Conservation (phyloP, 2,888 invertebrate species). For the Epinotia bilunana region DNA sequence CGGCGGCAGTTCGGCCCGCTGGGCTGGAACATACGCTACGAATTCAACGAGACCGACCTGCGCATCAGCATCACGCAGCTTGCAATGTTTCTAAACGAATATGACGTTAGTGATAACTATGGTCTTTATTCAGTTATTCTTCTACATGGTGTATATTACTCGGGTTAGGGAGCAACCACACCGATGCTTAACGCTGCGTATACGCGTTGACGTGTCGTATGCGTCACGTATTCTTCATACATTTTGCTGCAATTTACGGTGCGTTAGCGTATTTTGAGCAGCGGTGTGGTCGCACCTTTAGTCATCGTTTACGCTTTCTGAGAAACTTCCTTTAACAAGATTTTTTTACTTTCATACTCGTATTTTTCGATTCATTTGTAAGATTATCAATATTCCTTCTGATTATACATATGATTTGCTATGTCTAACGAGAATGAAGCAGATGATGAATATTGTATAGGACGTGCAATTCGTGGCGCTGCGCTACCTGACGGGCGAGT, state of each 20-base stretch:
- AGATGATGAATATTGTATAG: constrained; percentile 56
- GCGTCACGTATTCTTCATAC: no score
- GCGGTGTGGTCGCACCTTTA: no score
- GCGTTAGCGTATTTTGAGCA: no score
- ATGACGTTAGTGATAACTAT: constrained; percentile 79
- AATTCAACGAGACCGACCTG: constrained; percentile 97
- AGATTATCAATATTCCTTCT: no score
- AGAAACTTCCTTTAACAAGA: neutral
- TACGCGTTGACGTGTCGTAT: no score
- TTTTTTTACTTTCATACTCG: neutral
- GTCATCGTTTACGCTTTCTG: neutral
- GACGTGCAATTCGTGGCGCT: constrained; percentile 94
- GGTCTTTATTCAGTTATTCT: neutral
- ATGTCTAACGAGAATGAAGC: neutral
- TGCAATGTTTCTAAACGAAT: constrained; percentile 93
- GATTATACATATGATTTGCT: no score
- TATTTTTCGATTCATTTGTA: no score
- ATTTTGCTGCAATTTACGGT: no score
- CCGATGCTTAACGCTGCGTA: no score
- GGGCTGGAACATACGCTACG: constrained; percentile 98
- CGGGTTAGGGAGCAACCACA: no score
- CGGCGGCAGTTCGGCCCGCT: constrained; percentile 95
- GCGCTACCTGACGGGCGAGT: constrained; percentile 96
- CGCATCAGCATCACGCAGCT: constrained; percentile 95
- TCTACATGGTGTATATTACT: neutral